Evolutionary conservation across 2,888 invertebrate genomes (phyloP), one percentile per base, ranked within the genome.

Genomic region (Danaus chrysippus): DNA sequence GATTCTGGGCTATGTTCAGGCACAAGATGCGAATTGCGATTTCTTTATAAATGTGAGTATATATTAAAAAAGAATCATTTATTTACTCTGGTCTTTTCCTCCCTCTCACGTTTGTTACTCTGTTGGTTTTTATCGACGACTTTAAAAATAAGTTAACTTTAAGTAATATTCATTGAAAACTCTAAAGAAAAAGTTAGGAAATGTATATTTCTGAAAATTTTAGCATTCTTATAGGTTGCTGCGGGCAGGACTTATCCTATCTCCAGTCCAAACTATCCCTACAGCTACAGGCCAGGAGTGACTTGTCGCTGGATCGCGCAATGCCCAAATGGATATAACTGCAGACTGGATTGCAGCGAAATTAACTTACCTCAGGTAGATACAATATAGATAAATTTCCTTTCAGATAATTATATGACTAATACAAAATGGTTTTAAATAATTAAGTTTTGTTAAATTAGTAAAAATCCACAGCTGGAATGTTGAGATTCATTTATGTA

Each of bases 21-120:
- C 76, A 1, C 86, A 86, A 59, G 78, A 91, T 63, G 58, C 77
- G 0, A 72, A 76, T 43, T 93, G 93, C 71, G 86, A 91, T 66
- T 93, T 68, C 63, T 68, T 67, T 3, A 86, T 91, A 72, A 62
- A 76, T 15, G 87, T 87, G 73, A 82, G 84, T 81, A 52, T 42
- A 34, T 17, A 17, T 17, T 17, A 0, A 11, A 49, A 17, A 17
- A 1, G 10, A 49, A 2, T 10, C 11, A 49, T n/a, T 49, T 15
- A 15, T 23, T 23, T 23, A 23, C 23, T 3, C 23, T 23, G 23
- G 1, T 23, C 23, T 34, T 34, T 34, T 34, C 23, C 3, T 34
- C 6, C 8, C 23, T 34, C 23, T 34, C 2, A 3, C 23, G 23
- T 34, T 23, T 23, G 1, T 23, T 23, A 23, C 23, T 23, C 23